phyloP scores from a whole-genome alignment of 2,888 invertebrate species.

The Eupithecia insigniata region DNA sequence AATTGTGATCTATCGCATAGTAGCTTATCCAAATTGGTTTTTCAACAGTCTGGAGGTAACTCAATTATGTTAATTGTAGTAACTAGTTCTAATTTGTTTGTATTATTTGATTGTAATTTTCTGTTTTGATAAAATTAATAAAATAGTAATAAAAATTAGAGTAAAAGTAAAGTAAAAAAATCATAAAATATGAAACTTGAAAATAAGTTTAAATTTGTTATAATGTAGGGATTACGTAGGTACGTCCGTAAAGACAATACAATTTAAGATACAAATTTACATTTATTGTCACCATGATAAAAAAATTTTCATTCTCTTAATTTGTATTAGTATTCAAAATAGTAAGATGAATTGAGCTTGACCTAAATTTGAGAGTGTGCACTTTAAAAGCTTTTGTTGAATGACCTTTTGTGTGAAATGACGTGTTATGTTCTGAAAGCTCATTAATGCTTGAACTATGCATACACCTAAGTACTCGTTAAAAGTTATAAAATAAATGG shows the following conservation, averaged over 20 bases:
- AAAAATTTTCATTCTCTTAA: background rate
- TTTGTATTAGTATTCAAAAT: background rate
- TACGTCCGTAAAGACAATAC: no score
- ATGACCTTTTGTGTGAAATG: background rate
- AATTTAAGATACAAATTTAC: background rate
- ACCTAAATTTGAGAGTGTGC: background rate
- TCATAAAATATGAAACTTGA: no score
- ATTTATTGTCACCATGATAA: background rate
- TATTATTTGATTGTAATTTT: no score
- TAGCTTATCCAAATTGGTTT: no score
- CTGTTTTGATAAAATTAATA: no score
- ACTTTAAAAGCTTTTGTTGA: background rate
- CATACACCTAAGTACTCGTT: background rate
- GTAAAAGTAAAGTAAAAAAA: no score
- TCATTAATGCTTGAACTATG: background rate
- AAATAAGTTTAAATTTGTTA: no score
- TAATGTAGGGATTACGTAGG: no score
- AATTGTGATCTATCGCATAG: background rate
- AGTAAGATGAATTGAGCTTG: background rate
- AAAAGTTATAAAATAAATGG: background rate
- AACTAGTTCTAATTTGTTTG: no score
- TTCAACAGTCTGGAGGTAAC: no score
- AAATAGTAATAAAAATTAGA: no score
- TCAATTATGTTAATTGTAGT: no score
- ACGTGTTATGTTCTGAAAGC: background rate